Conservation (phyloP, 2,113 vertebrate species). For the Triplophysa dalaica region DNA sequence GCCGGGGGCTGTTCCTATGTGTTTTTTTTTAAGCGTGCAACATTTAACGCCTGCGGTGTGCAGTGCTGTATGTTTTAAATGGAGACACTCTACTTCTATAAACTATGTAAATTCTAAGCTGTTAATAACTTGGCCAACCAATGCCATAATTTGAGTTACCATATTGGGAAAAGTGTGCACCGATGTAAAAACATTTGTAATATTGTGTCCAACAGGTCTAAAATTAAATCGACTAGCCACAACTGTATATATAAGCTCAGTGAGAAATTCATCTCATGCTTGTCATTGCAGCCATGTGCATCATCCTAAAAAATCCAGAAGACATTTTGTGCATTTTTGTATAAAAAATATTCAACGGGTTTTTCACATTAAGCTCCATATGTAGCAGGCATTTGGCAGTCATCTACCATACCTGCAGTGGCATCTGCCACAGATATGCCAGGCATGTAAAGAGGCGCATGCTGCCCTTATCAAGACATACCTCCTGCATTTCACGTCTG, state of each 20-base stretch:
- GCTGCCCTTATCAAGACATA: slow-evolving; percentile 15
- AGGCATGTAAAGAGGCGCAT: slow-evolving; percentile 26
- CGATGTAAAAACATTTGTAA: too few relatives aligned
- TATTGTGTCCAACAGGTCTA: too few relatives aligned
- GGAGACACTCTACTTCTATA: not conserved
- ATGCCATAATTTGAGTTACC: not conserved
- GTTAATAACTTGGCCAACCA: not conserved
- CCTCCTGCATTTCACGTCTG: not conserved
- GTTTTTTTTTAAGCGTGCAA: not conserved
- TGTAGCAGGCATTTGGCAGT: slow-evolving; percentile 23
- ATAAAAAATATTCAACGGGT: not conserved
- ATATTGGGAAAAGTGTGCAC: too few relatives aligned
- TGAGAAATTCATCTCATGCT: not conserved
- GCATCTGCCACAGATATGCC: slow-evolving; percentile 38
- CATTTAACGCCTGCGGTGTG: not conserved
- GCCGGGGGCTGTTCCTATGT: not conserved
- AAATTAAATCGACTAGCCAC: too few relatives aligned
- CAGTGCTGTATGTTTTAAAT: not conserved
- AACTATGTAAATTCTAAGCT: not conserved
- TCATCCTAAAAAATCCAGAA: not conserved
- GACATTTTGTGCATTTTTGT: slow-evolving; percentile 14
- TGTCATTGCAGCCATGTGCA: not conserved
- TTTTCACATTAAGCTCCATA: slow-evolving; percentile 14
- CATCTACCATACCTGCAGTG: slow-evolving; percentile 22
- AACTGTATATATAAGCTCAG: too few relatives aligned